These are phyloP conservation scores for Gallinago undulata DNA, from an alignment of 2,113 vertebrate species.

Conservation along the genomic window DNA sequence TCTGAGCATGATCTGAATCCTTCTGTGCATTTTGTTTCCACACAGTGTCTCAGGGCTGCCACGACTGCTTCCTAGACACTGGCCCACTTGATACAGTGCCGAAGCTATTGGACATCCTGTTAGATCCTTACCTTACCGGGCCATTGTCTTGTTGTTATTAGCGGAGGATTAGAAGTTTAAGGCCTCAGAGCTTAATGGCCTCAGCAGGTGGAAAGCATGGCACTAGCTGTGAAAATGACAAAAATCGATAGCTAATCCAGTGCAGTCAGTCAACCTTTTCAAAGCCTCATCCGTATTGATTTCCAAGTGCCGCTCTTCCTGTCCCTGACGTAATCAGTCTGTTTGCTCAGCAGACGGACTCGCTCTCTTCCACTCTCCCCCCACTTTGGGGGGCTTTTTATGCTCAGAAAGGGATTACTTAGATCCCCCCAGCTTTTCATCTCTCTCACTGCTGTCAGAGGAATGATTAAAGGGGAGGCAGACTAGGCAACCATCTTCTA, in stretches of 20 bases:
- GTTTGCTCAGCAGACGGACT: conserved; percentile 64
- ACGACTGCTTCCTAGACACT: not conserved
- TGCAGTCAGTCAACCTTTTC: conserved; percentile 79
- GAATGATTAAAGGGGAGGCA: conserved; percentile 40
- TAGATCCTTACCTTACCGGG: not conserved
- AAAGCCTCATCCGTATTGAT: conserved; percentile 78
- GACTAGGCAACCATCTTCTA: not conserved
- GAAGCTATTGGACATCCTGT: not conserved
- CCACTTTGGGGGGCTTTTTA: not conserved
- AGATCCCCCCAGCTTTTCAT: conserved; percentile 48
- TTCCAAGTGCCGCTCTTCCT: conserved; percentile 70
- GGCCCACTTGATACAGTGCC: not conserved
- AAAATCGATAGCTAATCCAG: conserved; percentile 81
- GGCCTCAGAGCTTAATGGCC: conserved; percentile 60
- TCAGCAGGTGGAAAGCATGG: conserved; percentile 61
- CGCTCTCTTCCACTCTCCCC: not conserved
- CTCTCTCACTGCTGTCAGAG: conserved; percentile 1
- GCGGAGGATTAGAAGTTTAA: conserved; percentile 66
- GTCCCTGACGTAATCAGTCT: conserved; percentile 71
- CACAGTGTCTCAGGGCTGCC: not conserved
- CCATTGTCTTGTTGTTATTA: conserved; percentile 66
- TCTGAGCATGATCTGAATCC: not conserved
- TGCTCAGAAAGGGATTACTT: conserved; percentile 58
- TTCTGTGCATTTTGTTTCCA: not conserved
- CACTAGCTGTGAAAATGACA: conserved; percentile 74